Evolutionary conservation across 2,797 vertebrate species (phyloP).

Genomic region (Meda fulgida): DNA sequence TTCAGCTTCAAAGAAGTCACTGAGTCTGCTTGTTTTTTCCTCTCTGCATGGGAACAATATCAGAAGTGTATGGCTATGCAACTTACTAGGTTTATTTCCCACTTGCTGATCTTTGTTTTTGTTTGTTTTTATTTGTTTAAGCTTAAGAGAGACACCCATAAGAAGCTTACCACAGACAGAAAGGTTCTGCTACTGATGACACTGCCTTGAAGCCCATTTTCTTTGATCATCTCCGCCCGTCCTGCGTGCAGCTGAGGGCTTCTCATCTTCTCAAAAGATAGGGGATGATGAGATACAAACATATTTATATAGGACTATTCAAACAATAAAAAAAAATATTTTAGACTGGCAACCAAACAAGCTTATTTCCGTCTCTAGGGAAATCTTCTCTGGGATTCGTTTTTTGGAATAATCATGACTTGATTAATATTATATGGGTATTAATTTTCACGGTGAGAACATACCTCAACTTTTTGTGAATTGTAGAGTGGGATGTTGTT

Average conservation of each 20-base stretch:
- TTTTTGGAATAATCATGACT: neutral
- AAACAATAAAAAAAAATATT: neutral
- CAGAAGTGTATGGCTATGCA: neutral
- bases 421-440: neutral
- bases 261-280: neutral
- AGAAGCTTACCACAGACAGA: slow-evolving; percentile 35
- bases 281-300: neutral
- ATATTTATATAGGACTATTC: neutral
- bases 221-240: neutral
- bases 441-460: neutral
- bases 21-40: neutral
- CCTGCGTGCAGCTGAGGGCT: neutral
- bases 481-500: slow-evolving; percentile 33
- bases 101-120: neutral
- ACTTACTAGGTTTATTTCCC: neutral
- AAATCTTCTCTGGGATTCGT: neutral
- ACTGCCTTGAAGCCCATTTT: slow-evolving; percentile 36
- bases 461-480: slow-evolving; percentile 9
- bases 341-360: neutral
- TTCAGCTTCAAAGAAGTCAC: neutral
- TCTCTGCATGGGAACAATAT: neutral
- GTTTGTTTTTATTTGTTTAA: slow-evolving; percentile 4
- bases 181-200: slow-evolving; percentile 4
- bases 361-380: neutral
- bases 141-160: neutral